Base-by-base conservation (phyloP, 2,113 vertebrate species). In the Otolemur garnettii region DNA sequence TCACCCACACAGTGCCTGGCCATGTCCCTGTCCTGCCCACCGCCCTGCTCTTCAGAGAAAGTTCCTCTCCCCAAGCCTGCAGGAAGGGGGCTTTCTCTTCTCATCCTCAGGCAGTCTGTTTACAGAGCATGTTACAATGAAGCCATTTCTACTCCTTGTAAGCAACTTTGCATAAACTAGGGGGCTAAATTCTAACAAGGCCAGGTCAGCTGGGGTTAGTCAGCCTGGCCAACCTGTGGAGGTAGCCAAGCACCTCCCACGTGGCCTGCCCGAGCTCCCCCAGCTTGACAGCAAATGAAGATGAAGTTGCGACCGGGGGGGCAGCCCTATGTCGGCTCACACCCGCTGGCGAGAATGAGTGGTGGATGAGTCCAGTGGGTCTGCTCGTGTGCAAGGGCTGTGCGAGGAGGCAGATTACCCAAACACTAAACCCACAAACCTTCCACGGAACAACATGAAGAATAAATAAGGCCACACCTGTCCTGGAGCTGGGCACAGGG, bases 1-100 rank as follows among this genome's bases (percentile, higher is more conserved):
- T 13, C 38, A 7, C 1, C 21, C 9, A 17, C 3, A 2, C 57
- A 28, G 50, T 2, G 15, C 72, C 71, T 22, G 13, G 11, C 45
- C 11, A 3, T 0, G 7, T 19, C 50, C n/a, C 88, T 18, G 0
- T 28, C 60, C n/a, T 26, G 45, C 11, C 11, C 26, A 2, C 21
- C 2, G 0, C 18, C 4, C 30, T 8, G 15, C 42, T 17, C 45
- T 50, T 77, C 26, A 28, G 17, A 45, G 26, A 28, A 77, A 26
- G 74, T 26, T 77, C 4, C 33, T 26, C 33, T 55, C 9, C 60
- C 24, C 10, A 28, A 26, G 42, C 87, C 74, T 79, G 17, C 3
- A 53, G 22, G 45, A 66, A 53, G 22, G 22, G 5, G 6, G 11
- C 35, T 42, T 72, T 87, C 55, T 30, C 68, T 87, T 62, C 33